phyloP scores from a whole-genome alignment of 2,797 vertebrate species.

The Megaceryle alcyon region DNA sequence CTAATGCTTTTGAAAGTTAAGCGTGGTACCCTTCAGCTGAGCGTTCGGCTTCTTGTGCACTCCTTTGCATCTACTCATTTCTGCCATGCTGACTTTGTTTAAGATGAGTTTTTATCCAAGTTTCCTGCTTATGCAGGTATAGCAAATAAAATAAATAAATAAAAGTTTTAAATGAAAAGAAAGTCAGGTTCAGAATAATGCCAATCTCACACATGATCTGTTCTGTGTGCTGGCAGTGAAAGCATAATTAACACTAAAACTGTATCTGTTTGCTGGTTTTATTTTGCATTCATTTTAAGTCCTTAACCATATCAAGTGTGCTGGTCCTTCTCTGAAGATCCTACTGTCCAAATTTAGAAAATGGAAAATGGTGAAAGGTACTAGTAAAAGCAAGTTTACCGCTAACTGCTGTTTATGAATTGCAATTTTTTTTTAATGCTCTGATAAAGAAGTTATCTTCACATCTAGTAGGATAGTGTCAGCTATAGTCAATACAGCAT shows the following conservation, averaged over 20 bases:
- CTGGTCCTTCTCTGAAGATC: not conserved
- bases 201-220: accelerated
- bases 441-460: not conserved
- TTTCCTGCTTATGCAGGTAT: not conserved
- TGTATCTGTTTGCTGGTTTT: not conserved
- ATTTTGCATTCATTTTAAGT: not conserved
- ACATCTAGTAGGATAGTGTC: not conserved
- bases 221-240: not conserved
- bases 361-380: not conserved
- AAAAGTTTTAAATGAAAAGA: not conserved
- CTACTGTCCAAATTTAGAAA: not conserved
- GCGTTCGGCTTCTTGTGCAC: not conserved
- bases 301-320: not conserved
- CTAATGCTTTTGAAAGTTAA: not conserved
- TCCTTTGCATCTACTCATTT: not conserved
- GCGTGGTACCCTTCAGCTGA: not conserved
- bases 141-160: not conserved
- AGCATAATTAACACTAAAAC: too few relatives aligned
- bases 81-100: not conserved
- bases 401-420: not conserved
- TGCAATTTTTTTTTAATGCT: not conserved
- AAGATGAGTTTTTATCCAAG: not conserved
- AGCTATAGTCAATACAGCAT: not conserved
- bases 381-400: not conserved
- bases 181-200: not conserved